Base-by-base conservation (phyloP, 2,797 vertebrate genomes). In the Periparus ater region DNA sequence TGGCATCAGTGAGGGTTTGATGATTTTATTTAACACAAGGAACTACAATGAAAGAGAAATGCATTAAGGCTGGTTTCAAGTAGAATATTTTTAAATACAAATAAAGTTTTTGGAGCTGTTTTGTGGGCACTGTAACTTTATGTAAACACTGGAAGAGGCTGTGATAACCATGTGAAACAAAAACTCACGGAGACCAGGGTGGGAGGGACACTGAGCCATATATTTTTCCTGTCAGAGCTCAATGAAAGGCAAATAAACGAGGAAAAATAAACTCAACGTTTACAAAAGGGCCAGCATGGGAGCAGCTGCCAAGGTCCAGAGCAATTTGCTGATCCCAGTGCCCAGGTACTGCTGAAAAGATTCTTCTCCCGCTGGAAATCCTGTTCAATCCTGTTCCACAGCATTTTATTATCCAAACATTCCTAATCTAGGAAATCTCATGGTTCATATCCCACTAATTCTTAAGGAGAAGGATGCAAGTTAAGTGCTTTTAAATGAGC, bases 91-190 rank as follows among this genome's bases (percentile, higher is more conserved):
- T 76, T 0, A 62, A 74, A 55, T 14, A n/a, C 60, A 70, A 32
- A 32, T 34, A 4, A 62, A 70, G 45, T 29, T 57, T 90, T 27
- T 13, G 32, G 66, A 61, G 53, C 34, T 19, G 44, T 79, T 72
- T 19, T 0, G 2, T 27, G 29, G 50, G 32, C 3, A 1, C 14
- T 8, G 4, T 21, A 53, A 60, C 60, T 82, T 87, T 47, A 14
- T 17, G 6, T 54, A 72, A 89, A 72, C 62, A 17, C 3, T 29
- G 53, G 29, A 53, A 32, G 68, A 50, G 51, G 54, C 38, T 20
- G 57, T 0, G 7, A 62, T 44, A 85, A 55, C 34, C 2, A 2
- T 26, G 48, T 17, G 71, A 23, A 71, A 36, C n/a, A 66, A 44
- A n/a, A 72, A 32, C 68, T 55, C 57, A 9, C 3, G 0, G 60